Evolutionary conservation across 2,888 invertebrate species (phyloP).

Genomic region (Trachelus iudaicus): DNA sequence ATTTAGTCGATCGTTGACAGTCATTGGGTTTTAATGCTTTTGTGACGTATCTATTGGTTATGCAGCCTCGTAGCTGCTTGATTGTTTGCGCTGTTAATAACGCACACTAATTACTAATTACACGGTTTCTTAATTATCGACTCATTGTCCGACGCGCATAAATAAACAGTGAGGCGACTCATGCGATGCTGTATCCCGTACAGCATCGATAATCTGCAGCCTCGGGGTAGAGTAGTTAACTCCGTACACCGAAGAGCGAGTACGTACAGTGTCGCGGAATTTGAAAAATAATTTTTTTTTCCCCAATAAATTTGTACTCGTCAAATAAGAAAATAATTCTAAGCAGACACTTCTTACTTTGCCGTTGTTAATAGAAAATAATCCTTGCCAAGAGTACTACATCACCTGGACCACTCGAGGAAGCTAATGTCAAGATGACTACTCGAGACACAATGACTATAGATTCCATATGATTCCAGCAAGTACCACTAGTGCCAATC

Average conservation of each 20-base stretch:
- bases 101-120: conserved; percentile 47
- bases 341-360: not conserved
- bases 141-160: conserved; percentile 38
- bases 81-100: conserved; percentile 32
- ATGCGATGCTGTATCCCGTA: not conserved
- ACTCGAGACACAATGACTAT: not conserved
- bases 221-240: conserved; percentile 24
- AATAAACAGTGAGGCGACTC: conserved; percentile 24
- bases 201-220: conserved; percentile 13
- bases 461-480: not conserved
- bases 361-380: not conserved
- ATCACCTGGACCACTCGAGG: not conserved
- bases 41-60: not conserved
- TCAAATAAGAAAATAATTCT: not conserved
- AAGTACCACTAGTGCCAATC: not conserved
- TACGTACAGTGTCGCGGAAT: not conserved
- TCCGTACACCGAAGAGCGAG: not conserved
- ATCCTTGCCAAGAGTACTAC: not conserved
- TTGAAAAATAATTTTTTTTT: not conserved
- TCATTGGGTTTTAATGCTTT: not conserved
- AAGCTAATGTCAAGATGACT: not conserved
- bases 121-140: conserved; percentile 47
- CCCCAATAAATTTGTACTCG: not conserved
- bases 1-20: not conserved
- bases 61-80: conserved; percentile 21